Evolutionary conservation across 2,113 vertebrate species (phyloP), one percentile per base, ranked within the genome.

Genomic region (Zosterops pallidus): DNA sequence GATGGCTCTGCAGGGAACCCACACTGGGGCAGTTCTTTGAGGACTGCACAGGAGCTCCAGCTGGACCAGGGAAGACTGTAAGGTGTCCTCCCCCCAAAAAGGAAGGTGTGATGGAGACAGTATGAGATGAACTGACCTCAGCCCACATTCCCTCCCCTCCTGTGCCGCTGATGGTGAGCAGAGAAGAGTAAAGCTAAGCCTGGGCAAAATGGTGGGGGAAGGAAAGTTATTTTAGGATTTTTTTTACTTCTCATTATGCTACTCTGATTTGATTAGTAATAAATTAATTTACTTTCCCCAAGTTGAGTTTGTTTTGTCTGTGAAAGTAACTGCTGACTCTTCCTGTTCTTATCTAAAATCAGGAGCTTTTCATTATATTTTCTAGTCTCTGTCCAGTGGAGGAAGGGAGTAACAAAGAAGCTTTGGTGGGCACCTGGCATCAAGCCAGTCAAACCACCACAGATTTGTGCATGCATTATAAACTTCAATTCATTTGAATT

Each of bases 81-180:
- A 67, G 13, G 16, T 1, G 1, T 67, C 31, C 8, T 67, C 6
- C 24, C 7, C 10, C 0, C 8, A 7, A 50, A 67, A 28, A 50
- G 12, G 13, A 86, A 49, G 71, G 25, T 42, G 10, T 15, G 53
- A 19, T 26, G 28, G 42, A 42, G 24, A 50, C 9, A n/a, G 3
- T 10, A n/a, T 14, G 64, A 41, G 19, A 11, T 42, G 20, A 57
- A 50, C 21, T 59, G 13, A 22, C 17, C 29, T 67, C 31, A 42
- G 4, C 2, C 31, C 5, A 8, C 9, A 12, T 28, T 53, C 9
- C 22, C 26, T 12, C 7, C 60, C 17, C 46, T 50, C 18, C 53
- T 37, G 14, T 22, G 37, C 11, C 14, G 12, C 17, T 52, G 14
- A 50, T 37, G 55, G 8, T 9, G 14, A 68, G 26, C 10, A 52